Percentiles rank a stretch among this genome's conserved stretches.
These are phyloP conservation scores for Cephus nigrinus DNA, from an alignment of 2,888 invertebrate species.

Conservation along the genomic window DNA sequence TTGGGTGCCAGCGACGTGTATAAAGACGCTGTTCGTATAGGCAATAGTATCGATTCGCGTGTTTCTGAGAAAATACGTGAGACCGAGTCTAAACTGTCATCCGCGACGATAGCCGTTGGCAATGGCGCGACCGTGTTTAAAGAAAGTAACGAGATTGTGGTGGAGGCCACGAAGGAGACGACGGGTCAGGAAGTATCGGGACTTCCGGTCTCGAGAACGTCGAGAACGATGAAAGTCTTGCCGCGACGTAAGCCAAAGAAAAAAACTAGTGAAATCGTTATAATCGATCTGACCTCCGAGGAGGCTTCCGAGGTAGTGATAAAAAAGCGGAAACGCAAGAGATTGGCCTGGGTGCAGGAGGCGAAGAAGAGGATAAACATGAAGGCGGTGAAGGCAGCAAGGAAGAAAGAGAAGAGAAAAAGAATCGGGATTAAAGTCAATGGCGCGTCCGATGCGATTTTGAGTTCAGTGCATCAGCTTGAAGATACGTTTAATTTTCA, in stretches of 20 bases:
- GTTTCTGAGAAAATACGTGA: constrained; percentile 26
- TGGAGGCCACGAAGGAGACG: background rate
- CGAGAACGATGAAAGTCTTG: background rate
- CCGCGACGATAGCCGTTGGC: background rate
- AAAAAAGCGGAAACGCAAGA: constrained; percentile 42
- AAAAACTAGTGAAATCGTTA: constrained; percentile 47
- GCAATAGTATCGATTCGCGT: constrained; percentile 35
- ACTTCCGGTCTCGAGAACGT: constrained; percentile 2
- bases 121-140: background rate
- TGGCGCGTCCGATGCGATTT: background rate
- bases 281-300: constrained; percentile 58
- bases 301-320: constrained; percentile 45
- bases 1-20: constrained; percentile 11
- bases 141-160: background rate
- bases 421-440: background rate
- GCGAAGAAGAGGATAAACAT: constrained; percentile 35
- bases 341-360: constrained; percentile 49
- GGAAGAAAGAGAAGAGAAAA: constrained; percentile 21
- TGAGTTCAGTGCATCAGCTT: constrained; percentile 5
- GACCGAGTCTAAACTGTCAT: constrained; percentile 17
- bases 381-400: constrained; percentile 13
- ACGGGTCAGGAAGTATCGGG: constrained; percentile 1
- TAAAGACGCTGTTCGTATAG: constrained; percentile 14
- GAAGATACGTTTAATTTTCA: constrained; percentile 23
- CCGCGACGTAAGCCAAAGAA: constrained; percentile 23